A percentile compares a stretch with the other conserved stretches of the same genome.
Conservation (phyloP, 2,797 vertebrate species). For the Xiphophorus birchmanni region DNA sequence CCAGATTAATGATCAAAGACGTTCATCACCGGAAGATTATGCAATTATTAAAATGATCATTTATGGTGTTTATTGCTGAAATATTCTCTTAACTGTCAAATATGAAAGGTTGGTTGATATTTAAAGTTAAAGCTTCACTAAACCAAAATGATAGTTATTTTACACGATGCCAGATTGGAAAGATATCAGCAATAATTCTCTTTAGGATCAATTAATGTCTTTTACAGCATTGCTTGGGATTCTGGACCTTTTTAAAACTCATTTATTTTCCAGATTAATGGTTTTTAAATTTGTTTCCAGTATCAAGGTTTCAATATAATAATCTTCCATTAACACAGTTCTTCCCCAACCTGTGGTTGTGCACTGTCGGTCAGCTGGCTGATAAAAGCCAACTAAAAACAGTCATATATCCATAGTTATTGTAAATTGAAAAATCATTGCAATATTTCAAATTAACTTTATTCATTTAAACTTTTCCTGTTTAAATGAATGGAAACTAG, state of each 20-base stretch:
- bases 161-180: background rate
- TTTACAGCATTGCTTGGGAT: background rate
- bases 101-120: background rate
- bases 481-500: background rate
- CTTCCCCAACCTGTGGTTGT: background rate
- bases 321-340: background rate
- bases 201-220: background rate
- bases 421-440: too few relatives aligned
- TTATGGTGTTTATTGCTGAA: background rate
- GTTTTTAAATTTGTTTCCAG: background rate
- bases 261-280: background rate
- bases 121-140: background rate
- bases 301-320: background rate
- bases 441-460: too few relatives aligned
- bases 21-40: background rate
- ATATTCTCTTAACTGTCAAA: background rate
- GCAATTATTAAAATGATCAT: too few relatives aligned
- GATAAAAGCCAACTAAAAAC: background rate
- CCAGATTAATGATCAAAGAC: background rate
- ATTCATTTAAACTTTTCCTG: background rate
- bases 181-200: background rate
- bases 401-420: too few relatives aligned
- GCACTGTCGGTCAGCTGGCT: background rate
- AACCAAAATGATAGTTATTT: too few relatives aligned
- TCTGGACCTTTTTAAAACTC: background rate